Conservation (phyloP, 1,140 invertebrate species). For the Hycleus cichorii region DNA sequence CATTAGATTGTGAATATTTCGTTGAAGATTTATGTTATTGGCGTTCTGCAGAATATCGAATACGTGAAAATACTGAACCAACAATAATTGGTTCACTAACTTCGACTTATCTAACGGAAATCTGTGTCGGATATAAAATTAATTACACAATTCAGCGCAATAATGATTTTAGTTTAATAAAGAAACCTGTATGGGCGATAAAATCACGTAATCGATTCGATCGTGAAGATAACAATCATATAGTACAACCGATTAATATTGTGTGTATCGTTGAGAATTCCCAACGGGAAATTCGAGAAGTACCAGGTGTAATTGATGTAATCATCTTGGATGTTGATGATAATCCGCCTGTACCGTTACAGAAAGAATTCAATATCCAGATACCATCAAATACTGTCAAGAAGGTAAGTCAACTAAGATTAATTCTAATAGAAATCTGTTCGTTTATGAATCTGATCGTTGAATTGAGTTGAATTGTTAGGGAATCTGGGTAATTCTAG, state of each 20-base stretch:
- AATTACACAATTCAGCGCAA: not conserved
- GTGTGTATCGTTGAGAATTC: slow-evolving; percentile 12
- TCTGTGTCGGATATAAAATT: slow-evolving; percentile 19
- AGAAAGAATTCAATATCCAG: slow-evolving; percentile 10
- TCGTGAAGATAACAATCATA: slow-evolving; percentile 8
- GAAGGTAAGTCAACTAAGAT: slow-evolving; percentile 3
- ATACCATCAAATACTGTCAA: slow-evolving; percentile 4
- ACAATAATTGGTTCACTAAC: slow-evolving; percentile 24
- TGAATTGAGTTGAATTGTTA: not conserved
- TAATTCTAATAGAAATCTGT: not conserved
- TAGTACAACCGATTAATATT: slow-evolving; percentile 9
- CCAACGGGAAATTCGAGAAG: slow-evolving; percentile 6
- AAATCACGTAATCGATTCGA: slow-evolving; percentile 8
- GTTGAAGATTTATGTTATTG: slow-evolving; percentile 31
- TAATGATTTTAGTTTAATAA: too few species aligned
- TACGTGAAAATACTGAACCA: slow-evolving; percentile 23
- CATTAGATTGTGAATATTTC: slow-evolving; percentile 26
- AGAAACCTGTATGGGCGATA: not conserved
- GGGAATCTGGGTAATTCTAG: too few species aligned
- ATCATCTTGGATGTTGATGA: slow-evolving; percentile 19
- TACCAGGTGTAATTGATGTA: slow-evolving; percentile 7
- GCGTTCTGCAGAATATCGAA: slow-evolving; percentile 22
- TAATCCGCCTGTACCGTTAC: slow-evolving; percentile 17
- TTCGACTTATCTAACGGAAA: slow-evolving; percentile 24
- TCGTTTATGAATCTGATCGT: not conserved